Conservation (phyloP, 2,113 vertebrate genomes). For the Burhinus bistriatus region DNA sequence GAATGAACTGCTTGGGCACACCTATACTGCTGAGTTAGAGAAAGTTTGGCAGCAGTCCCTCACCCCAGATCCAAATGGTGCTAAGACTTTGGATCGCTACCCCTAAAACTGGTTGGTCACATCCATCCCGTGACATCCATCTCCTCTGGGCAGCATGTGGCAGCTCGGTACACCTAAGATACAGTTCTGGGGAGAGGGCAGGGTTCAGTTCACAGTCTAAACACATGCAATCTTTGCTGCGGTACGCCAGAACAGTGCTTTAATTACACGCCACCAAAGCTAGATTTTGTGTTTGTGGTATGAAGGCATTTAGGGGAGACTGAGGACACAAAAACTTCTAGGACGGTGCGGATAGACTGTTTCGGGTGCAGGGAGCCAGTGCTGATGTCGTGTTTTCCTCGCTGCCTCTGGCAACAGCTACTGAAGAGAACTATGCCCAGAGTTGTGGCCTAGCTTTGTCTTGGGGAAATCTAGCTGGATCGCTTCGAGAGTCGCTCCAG, state of each 20-base stretch:
- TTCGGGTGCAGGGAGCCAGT: not conserved
- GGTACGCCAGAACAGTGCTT: not conserved
- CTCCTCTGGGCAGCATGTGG: not conserved
- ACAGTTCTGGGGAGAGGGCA: not conserved
- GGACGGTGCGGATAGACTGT: too few relatives aligned
- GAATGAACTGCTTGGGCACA: too few relatives aligned
- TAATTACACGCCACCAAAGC: not conserved
- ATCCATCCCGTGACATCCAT: rapidly evolving
- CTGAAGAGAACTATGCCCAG: not conserved
- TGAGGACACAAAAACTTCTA: not conserved
- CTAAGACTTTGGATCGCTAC: not conserved
- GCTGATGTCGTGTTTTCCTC: not conserved
- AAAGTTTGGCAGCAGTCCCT: not conserved
- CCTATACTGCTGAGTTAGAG: too few relatives aligned
- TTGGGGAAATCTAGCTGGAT: not conserved
- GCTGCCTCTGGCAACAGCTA: not conserved
- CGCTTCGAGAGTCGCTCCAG: not conserved
- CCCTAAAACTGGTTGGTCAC: not conserved
- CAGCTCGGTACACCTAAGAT: not conserved
- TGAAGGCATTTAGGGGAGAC: not conserved
- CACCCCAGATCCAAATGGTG: not conserved
- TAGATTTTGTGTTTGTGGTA: not conserved
- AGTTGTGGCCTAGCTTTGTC: not conserved
- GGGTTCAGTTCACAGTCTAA: not conserved
- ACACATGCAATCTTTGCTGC: not conserved